Evolutionary conservation across 2,888 invertebrate species (phyloP), one percentile per base, ranked within the genome.

Genomic region (Drosophila anceps): DNA sequence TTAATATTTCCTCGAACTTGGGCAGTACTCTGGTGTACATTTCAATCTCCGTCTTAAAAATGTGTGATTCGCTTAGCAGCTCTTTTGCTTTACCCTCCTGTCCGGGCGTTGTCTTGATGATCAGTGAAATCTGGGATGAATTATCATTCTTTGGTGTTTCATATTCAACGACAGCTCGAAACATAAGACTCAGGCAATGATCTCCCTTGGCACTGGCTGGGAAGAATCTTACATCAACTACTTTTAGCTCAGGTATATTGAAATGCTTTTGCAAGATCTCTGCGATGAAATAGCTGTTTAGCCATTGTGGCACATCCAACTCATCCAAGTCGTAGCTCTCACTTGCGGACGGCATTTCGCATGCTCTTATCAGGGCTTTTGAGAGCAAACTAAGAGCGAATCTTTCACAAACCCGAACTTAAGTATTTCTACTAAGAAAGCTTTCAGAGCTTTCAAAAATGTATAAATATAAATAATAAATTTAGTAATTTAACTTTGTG

Each of bases 241-340:
- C 27, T 53, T 54, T 48, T 1, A 81, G 15, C 4, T 41, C 33
- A 0, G 63, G 29, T 18, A 29, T 20, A 12, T 69, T 69, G 4
- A 69, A 37, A 63, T 64, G 33, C 7, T 43, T 6, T 9, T 39
- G 27, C 24, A 84, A 55, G 0, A 83, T 73, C 18, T 76, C 29
- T 15, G 18, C 44, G 5, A 88, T 71, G 41, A 81, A 82, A 8
- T 58, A 10, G 1, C n/a, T 18, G 44, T 72, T 75, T 31, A 85
- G 35, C 87, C 84, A 88, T 39, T 64, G 18, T 8, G 67, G 64
- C 31, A 83, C 72, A 6, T 70, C 54, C n/a, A 90, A 18, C 60
- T 91, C 88, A 72, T 75, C 85, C 6, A 33, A 55, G 24, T 79
- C 83, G 43, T 50, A 54, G 6, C 31, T 50, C 3, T 71, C 70